Evolutionary conservation across 2,888 invertebrate species (phyloP).

Genomic region (Chalcis sispes): DNA sequence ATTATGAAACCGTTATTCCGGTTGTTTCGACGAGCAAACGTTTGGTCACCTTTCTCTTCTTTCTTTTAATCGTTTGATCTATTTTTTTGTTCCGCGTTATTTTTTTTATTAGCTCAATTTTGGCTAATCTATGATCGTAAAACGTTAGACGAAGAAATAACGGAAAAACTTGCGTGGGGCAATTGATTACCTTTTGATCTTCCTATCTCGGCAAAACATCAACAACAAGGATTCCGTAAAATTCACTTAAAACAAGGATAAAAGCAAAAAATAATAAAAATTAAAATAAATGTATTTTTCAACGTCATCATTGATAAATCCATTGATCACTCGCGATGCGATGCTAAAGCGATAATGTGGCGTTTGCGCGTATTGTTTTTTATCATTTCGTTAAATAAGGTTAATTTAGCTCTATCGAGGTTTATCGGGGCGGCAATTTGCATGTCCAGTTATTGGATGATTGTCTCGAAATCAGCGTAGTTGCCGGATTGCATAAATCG

Average conservation of each 20-base stretch:
- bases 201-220: conserved; percentile 24
- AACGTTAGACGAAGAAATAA: too few relatives aligned
- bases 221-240: conserved; percentile 3
- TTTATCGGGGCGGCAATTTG: conserved; percentile 28
- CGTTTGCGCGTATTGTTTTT: neutral
- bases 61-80: conserved; percentile 71
- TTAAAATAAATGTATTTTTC: neutral
- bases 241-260: neutral
- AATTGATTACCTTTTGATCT: conserved; percentile 29
- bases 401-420: neutral
- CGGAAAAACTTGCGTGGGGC: neutral
- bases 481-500: conserved; percentile 58
- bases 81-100: conserved; percentile 44
- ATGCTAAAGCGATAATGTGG: neutral
- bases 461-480: conserved; percentile 50
- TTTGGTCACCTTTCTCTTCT: conserved; percentile 71
- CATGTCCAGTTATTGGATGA: conserved; percentile 51
- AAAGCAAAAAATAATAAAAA: conserved; percentile 21
- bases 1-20: conserved; percentile 13
- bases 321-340: neutral
- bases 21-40: conserved; percentile 70
- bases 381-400: neutral
- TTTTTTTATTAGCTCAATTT: neutral
- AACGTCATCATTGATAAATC: conserved; percentile 16
- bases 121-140: too few relatives aligned